Conservation (phyloP, 2,797 vertebrate species). For the Discoglossus pictus region DNA sequence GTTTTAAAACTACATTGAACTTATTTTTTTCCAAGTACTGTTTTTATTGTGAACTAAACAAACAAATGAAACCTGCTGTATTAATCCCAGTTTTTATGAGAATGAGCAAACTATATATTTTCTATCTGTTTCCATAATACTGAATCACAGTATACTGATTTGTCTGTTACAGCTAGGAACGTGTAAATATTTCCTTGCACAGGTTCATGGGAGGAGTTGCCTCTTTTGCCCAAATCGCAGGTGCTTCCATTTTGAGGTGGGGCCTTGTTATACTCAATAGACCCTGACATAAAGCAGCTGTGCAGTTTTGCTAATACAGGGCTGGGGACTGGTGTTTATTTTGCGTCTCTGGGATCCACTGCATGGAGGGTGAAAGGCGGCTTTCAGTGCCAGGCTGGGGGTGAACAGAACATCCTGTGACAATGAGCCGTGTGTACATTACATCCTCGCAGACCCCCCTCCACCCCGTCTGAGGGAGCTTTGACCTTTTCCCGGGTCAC, state of each 20-base stretch:
- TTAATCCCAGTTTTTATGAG: too few species aligned
- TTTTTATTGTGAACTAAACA: too few species aligned
- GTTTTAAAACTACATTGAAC: too few species aligned
- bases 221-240: constrained; percentile 25
- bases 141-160: too few species aligned
- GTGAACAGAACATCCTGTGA: constrained; percentile 39
- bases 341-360: constrained; percentile 24
- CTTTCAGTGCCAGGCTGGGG: constrained; percentile 35
- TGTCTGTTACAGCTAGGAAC: too few species aligned
- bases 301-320: constrained; percentile 28
- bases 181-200: too few species aligned
- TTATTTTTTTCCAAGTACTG: too few species aligned
- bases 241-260: constrained; percentile 41
- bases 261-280: constrained; percentile 39
- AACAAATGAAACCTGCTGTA: too few species aligned
- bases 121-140: too few species aligned
- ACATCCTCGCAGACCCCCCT: constrained; percentile 29
- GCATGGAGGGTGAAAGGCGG: constrained; percentile 29
- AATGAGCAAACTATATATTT: too few species aligned
- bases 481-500: constrained; percentile 11
- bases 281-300: constrained; percentile 49
- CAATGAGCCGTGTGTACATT: constrained; percentile 34
- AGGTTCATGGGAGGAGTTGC: neutral
- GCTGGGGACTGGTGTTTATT: constrained; percentile 35
- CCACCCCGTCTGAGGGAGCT: constrained; percentile 1